phyloP scores from a whole-genome alignment of 2,113 vertebrate genomes.

The Rhodinocichla rosea region DNA sequence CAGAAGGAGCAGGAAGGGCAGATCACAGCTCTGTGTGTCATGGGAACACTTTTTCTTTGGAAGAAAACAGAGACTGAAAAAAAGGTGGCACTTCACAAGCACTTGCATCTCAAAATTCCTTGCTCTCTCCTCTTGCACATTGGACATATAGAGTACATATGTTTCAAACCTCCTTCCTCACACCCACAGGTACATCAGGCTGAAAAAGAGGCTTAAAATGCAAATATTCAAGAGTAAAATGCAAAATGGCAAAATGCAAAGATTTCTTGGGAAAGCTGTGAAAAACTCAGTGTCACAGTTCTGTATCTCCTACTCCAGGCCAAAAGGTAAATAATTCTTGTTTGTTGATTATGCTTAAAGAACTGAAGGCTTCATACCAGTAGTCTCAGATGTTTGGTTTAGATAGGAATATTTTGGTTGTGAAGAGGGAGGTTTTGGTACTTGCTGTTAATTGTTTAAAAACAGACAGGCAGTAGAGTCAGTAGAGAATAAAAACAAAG shows the following conservation, averaged over 20 bases:
- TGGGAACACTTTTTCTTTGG: not conserved
- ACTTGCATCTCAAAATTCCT: not conserved
- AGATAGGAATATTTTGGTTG: conserved; percentile 1
- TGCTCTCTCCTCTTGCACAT: not conserved
- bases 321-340: conserved; percentile 18
- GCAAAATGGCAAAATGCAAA: not conserved
- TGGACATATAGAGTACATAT: accelerated
- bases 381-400: not conserved
- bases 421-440: not conserved
- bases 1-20: not conserved
- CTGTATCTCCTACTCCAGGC: not conserved
- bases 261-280: not conserved
- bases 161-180: not conserved
- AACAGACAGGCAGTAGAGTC: not conserved
- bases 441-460: conserved; percentile 8
- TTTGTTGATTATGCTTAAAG: not conserved
- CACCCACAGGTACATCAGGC: not conserved
- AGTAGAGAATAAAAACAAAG: not conserved
- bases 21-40: accelerated
- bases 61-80: not conserved
- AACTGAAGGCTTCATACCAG: not conserved
- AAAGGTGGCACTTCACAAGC: accelerated
- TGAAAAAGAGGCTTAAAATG: not conserved
- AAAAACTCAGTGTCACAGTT: not conserved
- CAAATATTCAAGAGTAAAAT: not conserved